Evolutionary conservation across 2,113 vertebrate genomes (phyloP).

Genomic region (Galeopterus variegatus): DNA sequence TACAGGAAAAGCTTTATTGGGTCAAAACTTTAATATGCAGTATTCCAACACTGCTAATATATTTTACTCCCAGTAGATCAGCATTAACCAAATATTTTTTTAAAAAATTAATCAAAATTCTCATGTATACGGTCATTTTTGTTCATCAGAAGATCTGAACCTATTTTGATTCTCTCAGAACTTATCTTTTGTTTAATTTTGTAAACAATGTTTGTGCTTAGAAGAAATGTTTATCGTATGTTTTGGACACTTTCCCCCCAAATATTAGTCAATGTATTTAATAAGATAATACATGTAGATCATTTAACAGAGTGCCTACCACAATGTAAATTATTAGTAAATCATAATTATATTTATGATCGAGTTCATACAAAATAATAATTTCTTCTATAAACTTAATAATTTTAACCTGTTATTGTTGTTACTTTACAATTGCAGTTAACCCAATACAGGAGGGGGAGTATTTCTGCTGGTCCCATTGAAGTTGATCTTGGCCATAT

Average conservation of each 20-base stretch:
- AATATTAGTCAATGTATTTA: background rate
- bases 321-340: background rate
- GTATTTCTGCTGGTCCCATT: background rate
- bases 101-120: conserved; percentile 6
- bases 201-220: background rate
- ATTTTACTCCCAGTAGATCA: background rate
- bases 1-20: background rate
- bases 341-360: background rate
- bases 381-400: background rate
- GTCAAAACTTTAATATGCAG: background rate
- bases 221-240: background rate
- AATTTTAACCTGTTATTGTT: background rate
- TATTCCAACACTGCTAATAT: background rate
- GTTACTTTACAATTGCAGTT: background rate
- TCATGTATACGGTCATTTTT: background rate
- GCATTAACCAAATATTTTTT: background rate
- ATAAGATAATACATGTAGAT: background rate
- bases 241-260: background rate
- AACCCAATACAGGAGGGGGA: background rate
- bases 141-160: background rate
- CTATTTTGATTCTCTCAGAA: background rate
- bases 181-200: conserved; percentile 58
- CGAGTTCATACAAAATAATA: background rate
- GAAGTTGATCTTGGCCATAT: background rate
- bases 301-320: background rate